Percentiles rank a stretch among this genome's conserved stretches.
Evolutionary conservation across 2,113 vertebrate genomes (phyloP).

Genomic region (Gallinago paraguaiae): DNA sequence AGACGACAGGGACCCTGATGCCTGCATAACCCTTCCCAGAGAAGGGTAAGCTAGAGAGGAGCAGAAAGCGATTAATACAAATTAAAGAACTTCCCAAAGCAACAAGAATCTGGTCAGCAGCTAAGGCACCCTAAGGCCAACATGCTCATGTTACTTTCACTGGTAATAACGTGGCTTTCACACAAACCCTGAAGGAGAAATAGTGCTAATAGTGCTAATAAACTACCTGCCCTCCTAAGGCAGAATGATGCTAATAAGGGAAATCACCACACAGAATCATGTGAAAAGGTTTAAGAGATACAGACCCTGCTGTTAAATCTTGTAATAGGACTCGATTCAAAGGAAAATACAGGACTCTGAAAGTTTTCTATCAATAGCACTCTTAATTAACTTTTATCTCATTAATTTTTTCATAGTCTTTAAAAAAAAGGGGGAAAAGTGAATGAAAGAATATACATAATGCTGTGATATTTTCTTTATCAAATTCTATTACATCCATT

Average conservation of each 20-base stretch:
- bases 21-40: neutral
- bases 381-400: neutral
- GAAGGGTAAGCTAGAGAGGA: neutral
- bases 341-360: neutral
- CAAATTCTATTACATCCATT: neutral
- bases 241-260: neutral
- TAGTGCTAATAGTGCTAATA: neutral
- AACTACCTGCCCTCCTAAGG: neutral
- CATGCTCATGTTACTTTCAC: neutral
- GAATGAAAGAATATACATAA: neutral
- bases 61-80: neutral
- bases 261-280: neutral
- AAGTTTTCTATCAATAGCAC: neutral
- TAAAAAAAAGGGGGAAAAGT: neutral
- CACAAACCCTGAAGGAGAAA: neutral
- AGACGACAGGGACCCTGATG: neutral
- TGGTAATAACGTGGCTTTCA: neutral
- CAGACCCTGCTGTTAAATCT: too few species aligned
- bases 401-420: neutral
- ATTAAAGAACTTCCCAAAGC: constrained; percentile 10
- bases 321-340: neutral
- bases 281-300: neutral
- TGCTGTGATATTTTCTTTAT: neutral
- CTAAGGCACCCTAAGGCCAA: neutral
- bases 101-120: neutral